These are phyloP conservation scores for Vespertilio murinus DNA, from an alignment of 2,797 vertebrate genomes.

Conservation along the genomic window DNA sequence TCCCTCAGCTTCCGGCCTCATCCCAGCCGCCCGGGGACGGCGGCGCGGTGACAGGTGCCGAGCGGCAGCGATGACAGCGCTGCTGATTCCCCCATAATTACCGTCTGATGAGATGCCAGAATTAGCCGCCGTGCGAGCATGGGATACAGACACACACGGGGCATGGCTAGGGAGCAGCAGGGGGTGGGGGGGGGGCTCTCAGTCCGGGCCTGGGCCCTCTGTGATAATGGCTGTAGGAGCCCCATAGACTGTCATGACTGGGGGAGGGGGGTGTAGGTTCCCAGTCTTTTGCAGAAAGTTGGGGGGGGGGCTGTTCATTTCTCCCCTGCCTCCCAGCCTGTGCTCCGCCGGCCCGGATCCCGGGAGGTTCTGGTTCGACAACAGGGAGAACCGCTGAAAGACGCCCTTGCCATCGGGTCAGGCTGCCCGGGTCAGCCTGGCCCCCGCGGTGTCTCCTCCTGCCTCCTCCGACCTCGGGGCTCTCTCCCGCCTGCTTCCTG, in stretches of 20 bases:
- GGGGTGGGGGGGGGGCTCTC: not conserved
- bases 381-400: not conserved
- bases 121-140: constrained; percentile 79
- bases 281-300: not conserved
- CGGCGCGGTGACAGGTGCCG: constrained; percentile 77
- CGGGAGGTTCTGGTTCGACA: not conserved
- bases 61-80: constrained; percentile 79
- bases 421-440: not conserved
- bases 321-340: not conserved
- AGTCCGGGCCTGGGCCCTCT: not conserved
- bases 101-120: constrained; percentile 83
- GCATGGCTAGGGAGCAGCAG: constrained; percentile 11
- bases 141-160: constrained; percentile 68
- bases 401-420: not conserved
- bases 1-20: constrained; percentile 39
- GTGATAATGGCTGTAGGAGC: not conserved
- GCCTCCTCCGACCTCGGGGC: not conserved
- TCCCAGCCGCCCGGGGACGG: constrained; percentile 41
- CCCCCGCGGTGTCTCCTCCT: not conserved
- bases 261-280: not conserved
- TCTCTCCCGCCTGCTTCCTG: not conserved
- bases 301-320: not conserved
- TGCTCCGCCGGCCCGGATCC: not conserved
- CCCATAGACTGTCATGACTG: not conserved
- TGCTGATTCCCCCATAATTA: constrained; percentile 83